phyloP scores from a whole-genome alignment of 2,888 invertebrate genomes.

The Strigamia maritima region DNA sequence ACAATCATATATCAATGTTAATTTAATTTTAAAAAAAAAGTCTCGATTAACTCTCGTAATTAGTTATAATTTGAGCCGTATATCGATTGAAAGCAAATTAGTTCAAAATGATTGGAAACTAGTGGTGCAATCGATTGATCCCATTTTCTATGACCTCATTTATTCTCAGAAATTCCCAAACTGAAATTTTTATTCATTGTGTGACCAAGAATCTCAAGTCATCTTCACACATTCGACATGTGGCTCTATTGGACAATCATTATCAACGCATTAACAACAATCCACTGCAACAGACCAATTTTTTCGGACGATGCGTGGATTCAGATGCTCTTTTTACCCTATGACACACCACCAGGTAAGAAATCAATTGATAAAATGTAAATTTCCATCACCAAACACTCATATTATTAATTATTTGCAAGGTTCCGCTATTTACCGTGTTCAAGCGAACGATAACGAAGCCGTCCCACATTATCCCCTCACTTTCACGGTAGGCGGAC shows the following conservation, averaged over 20 bases:
- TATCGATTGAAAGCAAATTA: neutral
- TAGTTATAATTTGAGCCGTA: neutral
- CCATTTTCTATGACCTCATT: slow-evolving; percentile 21
- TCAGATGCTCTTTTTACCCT: slow-evolving; percentile 26
- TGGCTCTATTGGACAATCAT: neutral
- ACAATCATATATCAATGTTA: too few relatives aligned
- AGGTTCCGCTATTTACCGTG: slow-evolving; percentile 26
- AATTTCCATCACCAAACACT: neutral
- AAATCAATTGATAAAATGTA: neutral
- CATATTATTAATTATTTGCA: neutral
- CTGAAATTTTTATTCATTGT: neutral
- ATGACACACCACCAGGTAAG: slow-evolving; percentile 36
- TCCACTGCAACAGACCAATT: neutral
- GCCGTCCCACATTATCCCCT: slow-evolving; percentile 28
- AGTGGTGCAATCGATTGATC: slow-evolving; percentile 8
- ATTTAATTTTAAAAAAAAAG: too few relatives aligned
- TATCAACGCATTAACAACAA: neutral
- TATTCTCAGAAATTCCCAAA: neutral
- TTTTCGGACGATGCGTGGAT: slow-evolving; percentile 17
- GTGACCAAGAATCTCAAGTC: neutral
- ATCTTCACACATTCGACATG: neutral
- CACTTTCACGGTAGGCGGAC: slow-evolving; percentile 10
- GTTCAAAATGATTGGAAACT: neutral
- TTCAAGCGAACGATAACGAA: slow-evolving; percentile 34
- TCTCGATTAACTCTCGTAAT: too few relatives aligned